Evolutionary conservation across 2,888 invertebrate genomes (phyloP), one percentile per base, ranked within the genome.

Genomic region (Limnephilus rhombicus): DNA sequence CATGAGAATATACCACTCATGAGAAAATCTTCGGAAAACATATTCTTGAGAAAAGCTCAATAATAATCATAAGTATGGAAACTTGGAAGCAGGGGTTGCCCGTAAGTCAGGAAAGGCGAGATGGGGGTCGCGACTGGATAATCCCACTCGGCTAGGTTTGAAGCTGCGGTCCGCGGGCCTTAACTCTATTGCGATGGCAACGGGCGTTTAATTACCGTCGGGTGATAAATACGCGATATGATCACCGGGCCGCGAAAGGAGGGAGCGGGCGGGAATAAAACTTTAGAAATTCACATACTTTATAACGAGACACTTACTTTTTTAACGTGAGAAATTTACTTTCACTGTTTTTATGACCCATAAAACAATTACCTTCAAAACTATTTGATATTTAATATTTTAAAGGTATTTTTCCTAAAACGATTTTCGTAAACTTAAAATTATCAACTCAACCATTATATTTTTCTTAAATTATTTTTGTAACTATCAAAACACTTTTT

Each of bases 211-310:
- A 87, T 87, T 53, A 53, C 68, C 31, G 18, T 87, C 87, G 49
- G 87, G 87, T 68, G 87, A 53, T 85, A 87, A 87, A 87, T 53
- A 87, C 87, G 31, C 87, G 87, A 87, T 87, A 87, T 87, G 87
- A 87, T 87, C 87, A 68, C 24, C 53, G 31, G 87, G n/a, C 85
- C 11, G 37, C 41, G 18, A 41, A 37, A 85, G 41, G 31, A 29
- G 31, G 2, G 81, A 31, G 29, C 18, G 29, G 82, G 82, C 34
- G 24, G 68, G 31, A 82, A 82, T 82, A 82, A 82, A 82, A 82
- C 15, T 82, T 82, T 82, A 13, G 15, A 81, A 29, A 31, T 31
- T 31, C 11, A 81, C 81, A 81, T 13, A 31, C n/a, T 31, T 81
- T 31, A 31, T 29, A 31, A 81, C n/a, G 81, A 18, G 53, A 68